These are phyloP conservation scores for Lethrus apterus DNA, from an alignment of 1,140 invertebrate species.

Conservation along the genomic window DNA sequence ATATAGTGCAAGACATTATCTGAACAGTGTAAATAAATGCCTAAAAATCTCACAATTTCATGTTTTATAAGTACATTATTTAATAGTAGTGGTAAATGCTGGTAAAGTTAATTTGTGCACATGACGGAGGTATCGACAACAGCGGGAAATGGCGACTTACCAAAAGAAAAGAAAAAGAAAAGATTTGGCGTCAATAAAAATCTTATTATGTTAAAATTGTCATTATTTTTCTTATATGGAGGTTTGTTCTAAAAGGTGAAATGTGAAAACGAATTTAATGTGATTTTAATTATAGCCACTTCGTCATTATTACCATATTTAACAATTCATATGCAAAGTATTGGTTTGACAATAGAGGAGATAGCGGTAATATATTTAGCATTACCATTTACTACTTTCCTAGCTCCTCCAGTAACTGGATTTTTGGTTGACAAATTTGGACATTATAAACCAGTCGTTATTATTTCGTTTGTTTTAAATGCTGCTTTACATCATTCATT, in stretches of 20 bases:
- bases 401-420: constrained; percentile 70
- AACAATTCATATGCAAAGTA: constrained; percentile 80
- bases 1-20: no score
- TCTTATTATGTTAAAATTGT: constrained; percentile 69
- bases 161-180: constrained; percentile 11
- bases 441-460: constrained; percentile 70
- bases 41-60: no score
- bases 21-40: no score
- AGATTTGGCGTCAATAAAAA: constrained; percentile 56
- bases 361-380: constrained; percentile 77
- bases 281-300: constrained; percentile 51
- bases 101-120: not conserved
- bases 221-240: constrained; percentile 73
- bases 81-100: not conserved
- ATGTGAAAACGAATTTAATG: constrained; percentile 11
- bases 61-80: no score
- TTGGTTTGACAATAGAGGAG: constrained; percentile 75
- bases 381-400: constrained; percentile 70
- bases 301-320: constrained; percentile 74
- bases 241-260: constrained; percentile 42
- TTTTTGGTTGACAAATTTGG: constrained; percentile 75
- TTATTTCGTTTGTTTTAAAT: constrained; percentile 63
- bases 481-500: constrained; percentile 65
- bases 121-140: constrained; percentile 10
- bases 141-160: constrained; percentile 1